These are phyloP conservation scores for Bombyx mandarina DNA, from an alignment of 1,140 invertebrate genomes.

Conservation along the genomic window DNA sequence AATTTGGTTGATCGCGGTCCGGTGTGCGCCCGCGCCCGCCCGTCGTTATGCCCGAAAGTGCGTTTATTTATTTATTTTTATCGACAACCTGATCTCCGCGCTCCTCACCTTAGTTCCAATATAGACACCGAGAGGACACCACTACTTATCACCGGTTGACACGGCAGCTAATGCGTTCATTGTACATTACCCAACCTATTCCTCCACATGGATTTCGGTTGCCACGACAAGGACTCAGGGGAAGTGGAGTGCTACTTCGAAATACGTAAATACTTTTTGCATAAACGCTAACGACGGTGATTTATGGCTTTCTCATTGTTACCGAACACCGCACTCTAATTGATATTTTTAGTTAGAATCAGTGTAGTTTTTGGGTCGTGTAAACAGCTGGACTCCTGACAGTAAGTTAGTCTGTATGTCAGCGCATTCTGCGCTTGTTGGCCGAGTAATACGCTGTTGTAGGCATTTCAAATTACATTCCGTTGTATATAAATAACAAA, in stretches of 20 bases:
- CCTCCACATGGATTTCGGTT: conserved; percentile 66
- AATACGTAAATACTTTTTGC: conserved; percentile 67
- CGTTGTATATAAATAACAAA: conserved; percentile 12
- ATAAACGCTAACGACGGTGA: conserved; percentile 42
- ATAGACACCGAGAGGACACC: conserved; percentile 54
- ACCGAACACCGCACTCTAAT: conserved; percentile 56
- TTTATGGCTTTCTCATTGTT: conserved; percentile 48
- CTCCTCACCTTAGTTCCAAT: conserved; percentile 47
- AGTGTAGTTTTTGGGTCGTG: conserved; percentile 63
- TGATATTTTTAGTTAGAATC: conserved; percentile 68
- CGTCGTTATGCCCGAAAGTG: conserved; percentile 53
- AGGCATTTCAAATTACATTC: conserved; percentile 18
- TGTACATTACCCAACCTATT: conserved; percentile 19
- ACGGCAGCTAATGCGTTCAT: conserved; percentile 34
- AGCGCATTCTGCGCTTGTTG: conserved; percentile 50
- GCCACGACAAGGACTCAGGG: conserved; percentile 65
- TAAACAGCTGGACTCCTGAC: conserved; percentile 60
- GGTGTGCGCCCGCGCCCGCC: conserved; percentile 38
- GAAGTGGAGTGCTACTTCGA: conserved; percentile 70
- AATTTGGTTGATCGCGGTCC: conserved; percentile 40
- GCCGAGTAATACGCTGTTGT: conserved; percentile 45
- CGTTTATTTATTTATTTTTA: conserved; percentile 63
- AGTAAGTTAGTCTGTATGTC: conserved; percentile 57
- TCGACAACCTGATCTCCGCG: conserved; percentile 37
- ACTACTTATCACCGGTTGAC: conserved; percentile 33